These are phyloP conservation scores for Erannis defoliaria DNA, from an alignment of 2,888 invertebrate species.

Conservation along the genomic window DNA sequence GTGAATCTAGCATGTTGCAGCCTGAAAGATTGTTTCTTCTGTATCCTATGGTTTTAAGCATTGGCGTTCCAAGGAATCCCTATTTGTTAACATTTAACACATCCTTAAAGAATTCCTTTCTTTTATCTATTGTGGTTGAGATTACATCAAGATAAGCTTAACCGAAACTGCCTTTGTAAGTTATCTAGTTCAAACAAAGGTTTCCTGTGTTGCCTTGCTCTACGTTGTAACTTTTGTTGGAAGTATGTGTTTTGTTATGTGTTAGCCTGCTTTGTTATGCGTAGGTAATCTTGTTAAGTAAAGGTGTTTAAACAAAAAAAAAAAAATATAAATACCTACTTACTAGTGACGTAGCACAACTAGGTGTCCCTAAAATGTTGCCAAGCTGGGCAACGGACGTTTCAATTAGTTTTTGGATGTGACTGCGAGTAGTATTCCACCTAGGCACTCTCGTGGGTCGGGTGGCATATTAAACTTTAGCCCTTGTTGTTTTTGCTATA, in stretches of 20 bases:
- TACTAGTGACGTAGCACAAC: too few species aligned
- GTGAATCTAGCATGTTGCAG: neutral
- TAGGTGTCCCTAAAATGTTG: too few species aligned
- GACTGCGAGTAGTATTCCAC: too few species aligned
- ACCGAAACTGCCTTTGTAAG: slow-evolving; percentile 77
- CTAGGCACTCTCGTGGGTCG: too few species aligned
- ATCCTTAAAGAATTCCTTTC: slow-evolving; percentile 78
- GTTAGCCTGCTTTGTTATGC: slow-evolving; percentile 21
- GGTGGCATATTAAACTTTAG: too few species aligned
- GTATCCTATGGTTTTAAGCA: neutral
- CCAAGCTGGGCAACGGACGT: too few species aligned
- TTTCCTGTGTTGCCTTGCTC: slow-evolving; percentile 74
- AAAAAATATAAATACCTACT: too few species aligned
- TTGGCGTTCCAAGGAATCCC: slow-evolving; percentile 26
- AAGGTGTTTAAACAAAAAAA: slow-evolving; percentile 6
- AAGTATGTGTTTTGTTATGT: slow-evolving; percentile 24
- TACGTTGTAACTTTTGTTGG: slow-evolving; percentile 44
- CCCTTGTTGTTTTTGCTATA: too few species aligned
- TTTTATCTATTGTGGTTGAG: slow-evolving; percentile 75
- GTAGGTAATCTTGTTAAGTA: slow-evolving; percentile 34
- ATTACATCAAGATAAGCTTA: slow-evolving; percentile 75
- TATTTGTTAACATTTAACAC: slow-evolving; percentile 81
- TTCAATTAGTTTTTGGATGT: too few species aligned
- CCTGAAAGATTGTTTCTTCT: neutral
- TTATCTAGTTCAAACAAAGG: slow-evolving; percentile 82